Evolutionary conservation across 2,888 invertebrate genomes (phyloP), one percentile per base, ranked within the genome.

Genomic region (Halocaridina rubra): DNA sequence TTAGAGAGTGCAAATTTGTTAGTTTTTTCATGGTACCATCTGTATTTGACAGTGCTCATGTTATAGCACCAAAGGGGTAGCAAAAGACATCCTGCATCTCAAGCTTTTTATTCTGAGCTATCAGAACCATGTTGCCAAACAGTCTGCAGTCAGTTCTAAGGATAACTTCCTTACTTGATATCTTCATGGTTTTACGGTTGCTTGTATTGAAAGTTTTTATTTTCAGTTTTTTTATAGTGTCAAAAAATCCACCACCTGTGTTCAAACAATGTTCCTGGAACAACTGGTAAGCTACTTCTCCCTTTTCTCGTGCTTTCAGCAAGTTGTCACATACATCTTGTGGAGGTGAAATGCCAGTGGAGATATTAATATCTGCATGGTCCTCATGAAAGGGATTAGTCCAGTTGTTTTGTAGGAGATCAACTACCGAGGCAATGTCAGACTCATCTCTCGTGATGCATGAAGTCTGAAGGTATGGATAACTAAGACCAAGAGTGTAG

Each of bases 241-340:
- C 29, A 69, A 16, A 30, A 30, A 69, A 69, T 8, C 29, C 69
- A 24, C 3, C n/a, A n/a, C 69, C 29, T 30, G 27, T 10, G 2
- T 27, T 32, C 69, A 69, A 13, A n/a, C n/a, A n/a, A n/a, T n/a
- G n/a, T n/a, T n/a, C n/a, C n/a, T n/a, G n/a, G n/a, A n/a, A n/a
- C n/a, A n/a, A n/a, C n/a, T n/a, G n/a, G n/a, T 74, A 74, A 24
- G 74, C 74, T 46, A 19, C 74, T 53, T 74, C 74, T 39, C 74
- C 74, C 39, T 29, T 30, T 53, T 74, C n/a, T 22, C 46, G 74
- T 16, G 39, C 74, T n/a, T 74, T 19, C 8, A 74, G 46, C 2
- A 74, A 27, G 27, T 74, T 8, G 33, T 22, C 24, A 16, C 33
- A 24, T n/a, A 69, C 74, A 74, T 39, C 74, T 74, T 22, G 74